Base-by-base conservation (phyloP, 1,140 invertebrate genomes). In the Saccostrea cuccullata region DNA sequence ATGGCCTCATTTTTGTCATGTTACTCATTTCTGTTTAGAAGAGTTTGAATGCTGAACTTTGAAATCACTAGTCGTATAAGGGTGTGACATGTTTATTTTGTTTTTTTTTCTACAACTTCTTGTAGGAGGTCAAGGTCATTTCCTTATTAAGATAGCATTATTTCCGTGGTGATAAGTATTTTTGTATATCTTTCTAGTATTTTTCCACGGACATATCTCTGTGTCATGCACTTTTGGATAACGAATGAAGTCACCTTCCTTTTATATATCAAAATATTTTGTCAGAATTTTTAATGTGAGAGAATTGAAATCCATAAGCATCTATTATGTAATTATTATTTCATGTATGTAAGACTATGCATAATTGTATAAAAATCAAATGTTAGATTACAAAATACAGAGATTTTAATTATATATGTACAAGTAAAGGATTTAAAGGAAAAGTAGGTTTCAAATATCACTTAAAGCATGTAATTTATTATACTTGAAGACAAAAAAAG, bases 1-100 rank as follows among this genome's bases (percentile, higher is more conserved):
- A 15, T 13, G 9, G 23, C 30, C 12, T 20, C 15, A 64, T 64
- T 60, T 64, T 20, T 64, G n/a, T 20, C 17, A 2, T 64, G n/a
- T 20, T 20, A 64, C 15, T 17, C 58, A 17, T 64, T 20, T 17
- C n/a, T 20, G n/a, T 64, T 64, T 64, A 1, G 15, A 64, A 20
- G 17, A 64, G 15, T 64, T 17, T 64, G 58, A 64, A 64, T 30
- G 13, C 26, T 77, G 26, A 26, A 77, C 70, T 77, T 30, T 23
- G 40, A 84, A 26, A 55, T 47, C 20, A 84, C 55, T 84, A 4
- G 30, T 84, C 17, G 47, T 56, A 84, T 84, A n/a, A 55, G 55
- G 40, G 82, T 84, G 55, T 84, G n/a, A n/a, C 82, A 36, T 55
- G 20, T 84, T 84, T 84, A 84, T n/a, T 73, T 77, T 77, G 70